Conservation (phyloP, 2,797 vertebrate genomes). For the Leptodactylus fallax region DNA sequence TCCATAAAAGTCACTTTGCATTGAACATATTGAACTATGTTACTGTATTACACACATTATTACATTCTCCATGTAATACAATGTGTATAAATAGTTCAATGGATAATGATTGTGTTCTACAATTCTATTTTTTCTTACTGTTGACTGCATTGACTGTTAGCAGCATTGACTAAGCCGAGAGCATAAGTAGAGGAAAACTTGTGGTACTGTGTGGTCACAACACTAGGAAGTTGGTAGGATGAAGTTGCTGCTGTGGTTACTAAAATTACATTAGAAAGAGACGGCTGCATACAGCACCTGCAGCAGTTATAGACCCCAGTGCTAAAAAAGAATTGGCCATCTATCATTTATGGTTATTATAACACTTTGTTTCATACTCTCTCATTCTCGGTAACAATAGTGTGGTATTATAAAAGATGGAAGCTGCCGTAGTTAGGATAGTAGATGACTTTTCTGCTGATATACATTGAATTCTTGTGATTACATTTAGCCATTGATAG, state of each 20-base stretch:
- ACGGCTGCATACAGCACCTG: constrained; percentile 18
- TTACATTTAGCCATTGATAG: background rate
- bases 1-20: background rate
- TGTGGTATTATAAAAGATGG: background rate
- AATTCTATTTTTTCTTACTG: background rate
- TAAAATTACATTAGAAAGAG: constrained; percentile 3
- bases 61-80: background rate
- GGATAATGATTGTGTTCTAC: background rate
- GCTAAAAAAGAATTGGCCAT: constrained; percentile 57
- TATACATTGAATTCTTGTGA: too few relatives aligned
- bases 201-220: constrained; percentile 39
- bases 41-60: background rate
- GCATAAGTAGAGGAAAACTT: constrained; percentile 20
- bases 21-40: background rate
- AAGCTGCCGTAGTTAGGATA: too few relatives aligned
- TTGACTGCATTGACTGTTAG: background rate
- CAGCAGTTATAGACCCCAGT: constrained; percentile 7
- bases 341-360: constrained; percentile 65
- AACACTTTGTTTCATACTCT: constrained; percentile 59
- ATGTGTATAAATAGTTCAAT: background rate
- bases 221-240: constrained; percentile 43
- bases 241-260: constrained; percentile 12
- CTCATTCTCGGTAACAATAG: background rate
- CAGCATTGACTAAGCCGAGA: constrained; percentile 11
- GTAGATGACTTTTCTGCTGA: too few relatives aligned